A percentile compares a stretch with the other conserved stretches of the same genome.
Conservation (phyloP, 2,113 vertebrate genomes). For the Myrmophylax atrothorax region DNA sequence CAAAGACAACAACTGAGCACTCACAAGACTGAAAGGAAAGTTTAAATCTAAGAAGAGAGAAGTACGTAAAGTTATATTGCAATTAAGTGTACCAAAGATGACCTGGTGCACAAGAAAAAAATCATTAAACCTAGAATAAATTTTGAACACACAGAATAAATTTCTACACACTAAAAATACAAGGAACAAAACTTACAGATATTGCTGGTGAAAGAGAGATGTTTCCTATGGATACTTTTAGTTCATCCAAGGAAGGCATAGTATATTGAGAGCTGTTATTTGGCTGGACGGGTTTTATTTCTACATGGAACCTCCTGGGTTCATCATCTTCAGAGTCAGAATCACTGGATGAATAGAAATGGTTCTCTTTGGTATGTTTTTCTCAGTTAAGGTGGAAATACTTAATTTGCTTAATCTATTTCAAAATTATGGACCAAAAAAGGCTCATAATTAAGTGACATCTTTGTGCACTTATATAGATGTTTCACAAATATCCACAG, state of each 20-base stretch:
- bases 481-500: neutral
- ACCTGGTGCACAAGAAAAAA: neutral
- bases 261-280: constrained; percentile 86
- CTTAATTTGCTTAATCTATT: neutral
- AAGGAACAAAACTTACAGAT: constrained; percentile 78
- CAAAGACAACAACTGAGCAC: neutral
- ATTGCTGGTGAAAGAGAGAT: constrained; percentile 90
- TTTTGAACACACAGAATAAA: neutral
- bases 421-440: neutral
- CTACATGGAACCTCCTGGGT: constrained; percentile 91
- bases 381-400: constrained; percentile 78
- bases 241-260: constrained; percentile 90
- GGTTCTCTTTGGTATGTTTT: constrained; percentile 96
- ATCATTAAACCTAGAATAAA: neutral
- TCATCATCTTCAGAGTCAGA: constrained; percentile 94
- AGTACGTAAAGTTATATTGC: neutral
- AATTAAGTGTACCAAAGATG: neutral
- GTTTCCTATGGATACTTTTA: constrained; percentile 94
- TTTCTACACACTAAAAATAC: neutral
- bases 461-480: neutral
- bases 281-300: constrained; percentile 93
- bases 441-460: neutral
- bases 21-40: neutral
- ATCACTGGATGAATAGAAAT: constrained; percentile 95
- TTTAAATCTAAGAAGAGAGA: neutral